Conservation (phyloP, 2,888 invertebrate species). For the Meiosimyza decipiens region DNA sequence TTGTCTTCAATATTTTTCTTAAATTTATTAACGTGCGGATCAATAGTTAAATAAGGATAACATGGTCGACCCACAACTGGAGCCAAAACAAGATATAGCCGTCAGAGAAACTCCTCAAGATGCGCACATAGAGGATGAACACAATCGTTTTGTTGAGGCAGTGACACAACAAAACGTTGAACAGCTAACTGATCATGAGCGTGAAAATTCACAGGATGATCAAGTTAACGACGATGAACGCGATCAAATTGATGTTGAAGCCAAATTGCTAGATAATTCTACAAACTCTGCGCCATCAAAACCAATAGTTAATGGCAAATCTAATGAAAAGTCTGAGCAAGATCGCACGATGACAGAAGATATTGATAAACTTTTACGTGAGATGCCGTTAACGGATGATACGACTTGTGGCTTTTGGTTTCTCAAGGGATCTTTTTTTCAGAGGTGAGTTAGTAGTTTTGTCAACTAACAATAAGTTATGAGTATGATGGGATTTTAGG, state of each 20-base stretch:
- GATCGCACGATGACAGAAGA: conserved; percentile 62
- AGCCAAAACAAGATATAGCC: background rate
- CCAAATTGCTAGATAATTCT: conserved; percentile 49
- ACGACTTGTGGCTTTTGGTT: conserved; percentile 75
- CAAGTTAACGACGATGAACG: conserved; percentile 38
- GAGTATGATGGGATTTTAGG: no score
- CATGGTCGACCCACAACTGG: conserved; percentile 12
- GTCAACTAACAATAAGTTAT: no score
- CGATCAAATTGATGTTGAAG: conserved; percentile 45
- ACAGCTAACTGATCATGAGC: no score
- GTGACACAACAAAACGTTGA: no score
- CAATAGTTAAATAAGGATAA: background rate
- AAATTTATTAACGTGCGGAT: no score
- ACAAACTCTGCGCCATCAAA: conserved; percentile 5
- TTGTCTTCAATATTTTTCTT: no score
- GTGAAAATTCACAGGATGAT: no score
- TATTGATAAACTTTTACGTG: conserved; percentile 68
- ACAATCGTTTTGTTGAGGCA: no score
- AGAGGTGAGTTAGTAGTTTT: conserved; percentile 68
- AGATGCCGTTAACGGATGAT: conserved; percentile 71
- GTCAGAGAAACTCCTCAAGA: conserved; percentile 3
- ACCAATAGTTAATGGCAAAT: conserved; percentile 42
- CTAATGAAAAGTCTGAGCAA: conserved; percentile 54
- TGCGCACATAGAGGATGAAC: no score
- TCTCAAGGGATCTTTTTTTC: conserved; percentile 70